Evolutionary conservation across 1,140 invertebrate species (phyloP).

Genomic region (Littorina saxatilis): DNA sequence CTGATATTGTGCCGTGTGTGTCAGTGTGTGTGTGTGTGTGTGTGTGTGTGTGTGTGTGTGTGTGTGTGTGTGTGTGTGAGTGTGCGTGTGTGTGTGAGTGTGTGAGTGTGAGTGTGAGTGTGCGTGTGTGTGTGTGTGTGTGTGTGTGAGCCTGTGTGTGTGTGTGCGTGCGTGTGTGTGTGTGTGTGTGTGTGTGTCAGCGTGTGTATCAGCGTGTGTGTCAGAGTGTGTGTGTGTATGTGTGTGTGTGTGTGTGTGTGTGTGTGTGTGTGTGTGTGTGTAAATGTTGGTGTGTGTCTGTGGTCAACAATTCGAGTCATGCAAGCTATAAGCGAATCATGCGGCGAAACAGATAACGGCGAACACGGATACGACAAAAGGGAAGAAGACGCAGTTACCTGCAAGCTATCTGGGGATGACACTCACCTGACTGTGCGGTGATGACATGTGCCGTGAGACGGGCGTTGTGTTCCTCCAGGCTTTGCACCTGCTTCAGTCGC

Average conservation of each 20-base stretch:
- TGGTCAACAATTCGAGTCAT: no score
- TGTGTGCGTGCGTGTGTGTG: background rate
- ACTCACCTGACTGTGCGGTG: constrained; percentile 9
- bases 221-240: background rate
- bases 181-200: background rate
- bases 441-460: constrained; percentile 4
- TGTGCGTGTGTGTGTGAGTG: background rate
- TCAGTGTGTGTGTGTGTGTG: background rate
- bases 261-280: background rate
- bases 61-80: background rate
- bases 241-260: background rate
- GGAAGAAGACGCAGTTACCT: background rate
- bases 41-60: background rate
- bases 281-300: no score
- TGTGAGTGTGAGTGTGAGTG: background rate
- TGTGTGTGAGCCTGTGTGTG: no score
- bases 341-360: no score
- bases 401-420: background rate
- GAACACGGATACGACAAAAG: background rate
- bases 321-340: background rate
- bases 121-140: background rate
- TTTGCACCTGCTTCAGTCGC: background rate
- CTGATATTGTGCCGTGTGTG: no score
- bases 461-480: background rate
- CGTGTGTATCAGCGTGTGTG: no score